Evolutionary conservation across 2,888 invertebrate genomes (phyloP).

Genomic region (Stenodera caucasica): DNA sequence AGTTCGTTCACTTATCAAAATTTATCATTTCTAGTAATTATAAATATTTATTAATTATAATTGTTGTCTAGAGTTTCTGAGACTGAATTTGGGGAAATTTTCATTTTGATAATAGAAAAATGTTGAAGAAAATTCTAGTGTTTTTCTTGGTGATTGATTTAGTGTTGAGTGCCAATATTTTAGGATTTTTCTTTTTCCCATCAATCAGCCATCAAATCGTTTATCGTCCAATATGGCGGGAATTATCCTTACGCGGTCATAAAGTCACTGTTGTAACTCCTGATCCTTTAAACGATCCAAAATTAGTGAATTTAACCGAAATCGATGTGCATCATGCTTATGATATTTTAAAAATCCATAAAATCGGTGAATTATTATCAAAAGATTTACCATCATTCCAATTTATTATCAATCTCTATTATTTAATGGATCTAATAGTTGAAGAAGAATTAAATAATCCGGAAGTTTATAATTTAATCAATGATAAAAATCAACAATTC

Average conservation of each 20-base stretch:
- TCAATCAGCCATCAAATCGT: conserved; percentile 20
- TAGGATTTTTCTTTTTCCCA: conserved; percentile 17
- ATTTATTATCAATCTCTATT: neutral
- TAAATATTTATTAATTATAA: no score
- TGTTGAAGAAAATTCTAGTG: neutral
- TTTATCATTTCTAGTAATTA: no score
- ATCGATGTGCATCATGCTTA: conserved; percentile 42
- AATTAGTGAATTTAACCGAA: conserved; percentile 45
- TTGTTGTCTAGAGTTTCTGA: no score
- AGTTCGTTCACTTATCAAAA: no score
- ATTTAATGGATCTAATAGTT: conserved; percentile 5
- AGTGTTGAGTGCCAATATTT: conserved; percentile 12
- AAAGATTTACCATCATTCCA: conserved; percentile 8
- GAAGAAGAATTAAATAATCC: conserved; percentile 2
- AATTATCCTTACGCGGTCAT: conserved; percentile 46
- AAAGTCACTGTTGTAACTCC: conserved; percentile 46
- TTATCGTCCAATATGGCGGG: conserved; percentile 40
- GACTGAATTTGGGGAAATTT: no score
- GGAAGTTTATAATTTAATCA: neutral
- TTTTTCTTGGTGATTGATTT: neutral
- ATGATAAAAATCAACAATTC: conserved; percentile 7
- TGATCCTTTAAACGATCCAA: conserved; percentile 42
- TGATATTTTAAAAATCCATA: conserved; percentile 12
- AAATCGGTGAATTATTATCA: conserved; percentile 7
- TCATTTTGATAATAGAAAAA: no score